A percentile compares a stretch with the other conserved stretches of the same genome.
Evolutionary conservation across 2,113 vertebrate species (phyloP).

Genomic region (Sakesphorus luctuosus): DNA sequence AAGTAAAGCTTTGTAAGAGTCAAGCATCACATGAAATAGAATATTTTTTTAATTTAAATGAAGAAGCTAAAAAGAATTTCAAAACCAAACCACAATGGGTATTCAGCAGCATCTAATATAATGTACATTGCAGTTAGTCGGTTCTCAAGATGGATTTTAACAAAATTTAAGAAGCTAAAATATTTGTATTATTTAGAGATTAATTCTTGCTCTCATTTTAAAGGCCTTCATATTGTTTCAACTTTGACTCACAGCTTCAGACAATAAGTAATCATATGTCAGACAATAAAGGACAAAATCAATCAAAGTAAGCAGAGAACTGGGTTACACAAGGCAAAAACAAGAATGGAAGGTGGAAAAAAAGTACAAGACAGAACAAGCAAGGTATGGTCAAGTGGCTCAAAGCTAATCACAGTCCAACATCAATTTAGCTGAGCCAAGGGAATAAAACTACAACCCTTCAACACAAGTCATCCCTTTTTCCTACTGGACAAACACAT

Average conservation of each 20-base stretch:
- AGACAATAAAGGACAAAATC: background rate
- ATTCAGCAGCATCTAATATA: background rate
- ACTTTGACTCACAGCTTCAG: background rate
- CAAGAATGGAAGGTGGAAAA: fast-evolving
- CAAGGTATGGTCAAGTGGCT: background rate
- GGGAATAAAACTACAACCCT: background rate
- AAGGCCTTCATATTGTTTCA: background rate
- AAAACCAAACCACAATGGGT: background rate
- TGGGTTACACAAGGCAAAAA: background rate
- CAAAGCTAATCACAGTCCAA: background rate
- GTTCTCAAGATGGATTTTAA: background rate
- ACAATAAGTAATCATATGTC: background rate
- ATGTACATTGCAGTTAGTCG: fast-evolving
- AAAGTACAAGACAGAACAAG: background rate
- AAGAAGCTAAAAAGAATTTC: background rate
- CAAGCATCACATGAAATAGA: background rate
- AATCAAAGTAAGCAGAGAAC: background rate
- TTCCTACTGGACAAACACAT: background rate
- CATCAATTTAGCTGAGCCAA: background rate
- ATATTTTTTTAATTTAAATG: fast-evolving
- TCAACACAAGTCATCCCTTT: background rate
- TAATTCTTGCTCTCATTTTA: background rate
- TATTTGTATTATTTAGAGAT: background rate
- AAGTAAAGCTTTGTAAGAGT: background rate
- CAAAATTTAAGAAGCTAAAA: background rate